These are phyloP conservation scores for Drosophila koepferae DNA, from an alignment of 2,888 invertebrate species.

Conservation along the genomic window DNA sequence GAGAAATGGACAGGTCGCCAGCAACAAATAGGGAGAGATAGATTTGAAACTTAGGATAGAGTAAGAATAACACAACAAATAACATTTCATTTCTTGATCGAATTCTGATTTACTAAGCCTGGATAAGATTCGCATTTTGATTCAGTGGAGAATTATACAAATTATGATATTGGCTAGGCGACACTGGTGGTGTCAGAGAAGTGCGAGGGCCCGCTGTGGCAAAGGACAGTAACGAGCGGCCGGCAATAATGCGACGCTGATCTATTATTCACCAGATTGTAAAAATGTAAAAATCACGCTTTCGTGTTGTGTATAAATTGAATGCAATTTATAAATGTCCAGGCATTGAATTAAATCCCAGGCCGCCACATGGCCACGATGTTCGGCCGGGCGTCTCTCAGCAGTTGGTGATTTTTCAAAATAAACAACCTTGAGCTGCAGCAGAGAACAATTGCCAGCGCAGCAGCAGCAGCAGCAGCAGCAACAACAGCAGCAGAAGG, in stretches of 20 bases:
- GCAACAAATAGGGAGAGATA: no score
- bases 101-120: neutral
- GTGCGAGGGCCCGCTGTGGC: conserved; percentile 34
- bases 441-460: conserved; percentile 71
- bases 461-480: conserved; percentile 49
- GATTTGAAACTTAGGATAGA: no score
- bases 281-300: conserved; percentile 82
- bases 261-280: conserved; percentile 80
- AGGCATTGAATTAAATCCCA: conserved; percentile 81
- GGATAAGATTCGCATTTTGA: neutral
- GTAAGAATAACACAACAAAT: no score
- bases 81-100: neutral
- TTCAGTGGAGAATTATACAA: neutral
- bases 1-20: neutral
- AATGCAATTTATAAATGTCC: conserved; percentile 85
- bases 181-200: conserved; percentile 32
- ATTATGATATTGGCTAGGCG: conserved; percentile 20
- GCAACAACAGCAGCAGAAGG: conserved; percentile 39
- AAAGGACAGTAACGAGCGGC: conserved; percentile 43
- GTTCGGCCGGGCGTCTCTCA: conserved; percentile 27
- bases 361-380: conserved; percentile 69
- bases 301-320: conserved; percentile 84
- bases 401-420: conserved; percentile 78
- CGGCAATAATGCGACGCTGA: conserved; percentile 71
- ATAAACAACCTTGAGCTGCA: conserved; percentile 79